Evolutionary conservation across 53 echinoderm and acorn worm species (phyloP), one percentile per base, ranked within the genome.

Genomic region (Mesocentrotus franciscanus): DNA sequence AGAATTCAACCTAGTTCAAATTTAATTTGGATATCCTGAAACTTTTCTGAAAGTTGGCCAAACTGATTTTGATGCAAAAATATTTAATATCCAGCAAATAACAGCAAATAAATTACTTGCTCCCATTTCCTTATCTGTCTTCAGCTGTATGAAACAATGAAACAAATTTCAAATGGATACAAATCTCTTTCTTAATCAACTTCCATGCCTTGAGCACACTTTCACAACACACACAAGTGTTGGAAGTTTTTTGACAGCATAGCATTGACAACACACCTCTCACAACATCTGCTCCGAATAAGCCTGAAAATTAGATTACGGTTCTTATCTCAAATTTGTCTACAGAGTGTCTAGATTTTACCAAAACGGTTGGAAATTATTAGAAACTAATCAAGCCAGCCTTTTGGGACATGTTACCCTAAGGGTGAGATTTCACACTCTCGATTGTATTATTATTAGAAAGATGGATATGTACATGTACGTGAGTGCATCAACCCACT

Each of bases 251-350:
- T 27, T 58, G 87, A 87, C 87, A 57, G 58, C 57, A 85, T 24
- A 56, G 76, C 18, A 42, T 49, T 27, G 87, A 27, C 87, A 58
- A 55, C 29, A 13, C 58, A 85, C 57, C 85, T 55, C 58, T 85
- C 27, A 9, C 26, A n/a, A 85, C 87, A 87, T 56, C 87, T 87
- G 87, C 87, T 87, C 14, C 58, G 58, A 87, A 87, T 87, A 87
- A 87, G 27, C 56, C 58, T 18, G 59, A 87, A 87, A 87, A 87
- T 87, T 87, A 87, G 58, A 87, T 87, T 87, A 87, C 59, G 27
- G 26, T 87, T 87, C 87, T 26, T 87, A 87, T 87, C 87, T 87
- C 56, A 87, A 87, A 87, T 58, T 87, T 87, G 87, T 87, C 87
- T 87, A 87, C 87, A 57, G 59, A 58, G 87, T 87, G 87, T 87